Percentiles rank a stretch among this genome's conserved stretches.
Evolutionary conservation across 2,797 vertebrate genomes (phyloP).

Genomic region (Perodicticus potto): DNA sequence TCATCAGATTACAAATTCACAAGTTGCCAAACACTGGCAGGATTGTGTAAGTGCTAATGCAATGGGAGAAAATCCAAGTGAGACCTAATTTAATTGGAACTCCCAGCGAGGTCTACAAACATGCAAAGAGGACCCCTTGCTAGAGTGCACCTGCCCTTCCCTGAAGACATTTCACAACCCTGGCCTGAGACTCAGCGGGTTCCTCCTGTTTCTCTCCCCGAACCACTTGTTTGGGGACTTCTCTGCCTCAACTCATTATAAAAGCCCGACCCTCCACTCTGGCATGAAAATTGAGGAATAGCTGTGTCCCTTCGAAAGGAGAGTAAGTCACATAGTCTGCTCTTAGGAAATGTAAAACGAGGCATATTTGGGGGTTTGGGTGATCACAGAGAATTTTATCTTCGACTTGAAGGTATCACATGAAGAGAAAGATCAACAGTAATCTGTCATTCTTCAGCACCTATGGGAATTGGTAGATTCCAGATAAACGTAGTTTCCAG

Average conservation of each 20-base stretch:
- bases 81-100: slow-evolving; percentile 76
- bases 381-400: not conserved
- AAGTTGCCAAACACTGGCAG: slow-evolving; percentile 83
- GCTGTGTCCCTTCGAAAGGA: slow-evolving; percentile 21
- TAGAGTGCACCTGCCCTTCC: not conserved
- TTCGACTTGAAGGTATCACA: slow-evolving; percentile 29
- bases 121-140: slow-evolving; percentile 67
- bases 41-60: slow-evolving; percentile 84
- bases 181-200: not conserved
- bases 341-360: not conserved
- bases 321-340: not conserved
- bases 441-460: no score
- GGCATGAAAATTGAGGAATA: not conserved
- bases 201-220: fast-evolving
- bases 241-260: not conserved
- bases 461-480: no score
- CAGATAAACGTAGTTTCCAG: no score
- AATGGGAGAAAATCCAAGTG: slow-evolving; percentile 80
- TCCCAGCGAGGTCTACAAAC: slow-evolving; percentile 75
- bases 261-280: slow-evolving; percentile 45
- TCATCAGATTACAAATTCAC: slow-evolving; percentile 55
- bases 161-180: slow-evolving; percentile 71
- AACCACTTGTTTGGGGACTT: slow-evolving; percentile 44
- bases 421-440: not conserved
- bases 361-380: not conserved